Conservation (phyloP, 2,113 vertebrate species). For the Bagarius yarrelli region DNA sequence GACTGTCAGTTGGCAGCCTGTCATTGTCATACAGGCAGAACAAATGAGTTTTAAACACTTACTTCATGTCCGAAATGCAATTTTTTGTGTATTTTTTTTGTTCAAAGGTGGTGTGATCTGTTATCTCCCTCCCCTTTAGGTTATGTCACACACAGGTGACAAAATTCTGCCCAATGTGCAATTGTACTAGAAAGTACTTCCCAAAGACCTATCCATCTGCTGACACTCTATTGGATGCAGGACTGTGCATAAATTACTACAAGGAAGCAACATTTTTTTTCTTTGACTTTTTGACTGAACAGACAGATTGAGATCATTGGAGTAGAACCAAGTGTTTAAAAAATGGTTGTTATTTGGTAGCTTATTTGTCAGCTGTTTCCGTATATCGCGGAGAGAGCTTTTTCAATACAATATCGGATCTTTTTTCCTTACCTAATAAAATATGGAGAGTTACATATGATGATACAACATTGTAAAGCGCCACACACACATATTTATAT, state of each 20-base stretch:
- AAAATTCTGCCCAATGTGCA: conserved; percentile 7
- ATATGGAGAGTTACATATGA: neutral
- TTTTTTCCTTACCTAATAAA: too few species aligned
- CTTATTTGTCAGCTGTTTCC: too few species aligned
- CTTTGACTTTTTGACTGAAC: neutral
- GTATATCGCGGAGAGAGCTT: too few species aligned
- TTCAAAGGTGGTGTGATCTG: conserved; percentile 32
- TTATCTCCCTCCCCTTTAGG: conserved; percentile 29
- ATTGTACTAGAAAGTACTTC: neutral
- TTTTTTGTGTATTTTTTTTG: conserved; percentile 13
- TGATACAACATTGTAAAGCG: neutral
- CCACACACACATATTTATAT: neutral
- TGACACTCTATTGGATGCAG: neutral
- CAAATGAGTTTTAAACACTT: neutral
- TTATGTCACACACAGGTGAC: conserved; percentile 55
- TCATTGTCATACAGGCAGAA: neutral
- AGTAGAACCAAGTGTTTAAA: neutral
- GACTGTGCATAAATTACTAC: neutral
- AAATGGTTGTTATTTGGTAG: too few species aligned
- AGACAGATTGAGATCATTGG: neutral
- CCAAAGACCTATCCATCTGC: neutral
- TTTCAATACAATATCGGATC: too few species aligned
- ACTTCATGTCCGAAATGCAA: neutral
- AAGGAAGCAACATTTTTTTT: neutral
- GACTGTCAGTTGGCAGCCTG: neutral